Base-by-base conservation (phyloP, 2,888 invertebrate genomes). In the Seira sanloemensis region DNA sequence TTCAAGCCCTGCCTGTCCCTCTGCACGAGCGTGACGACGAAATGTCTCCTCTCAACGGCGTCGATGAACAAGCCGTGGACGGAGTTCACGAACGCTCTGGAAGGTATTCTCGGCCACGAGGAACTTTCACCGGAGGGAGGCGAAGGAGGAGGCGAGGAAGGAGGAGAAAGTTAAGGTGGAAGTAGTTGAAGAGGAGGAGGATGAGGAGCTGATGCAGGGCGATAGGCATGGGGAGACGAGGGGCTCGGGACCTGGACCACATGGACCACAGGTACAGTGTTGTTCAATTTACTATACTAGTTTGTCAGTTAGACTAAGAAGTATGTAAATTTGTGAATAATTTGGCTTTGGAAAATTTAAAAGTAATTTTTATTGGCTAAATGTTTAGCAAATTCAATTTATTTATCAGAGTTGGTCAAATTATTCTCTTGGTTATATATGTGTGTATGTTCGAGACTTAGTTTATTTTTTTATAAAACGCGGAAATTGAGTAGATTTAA, bases 1-100 rank as follows among this genome's bases (percentile, higher is more conserved):
- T 88, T 85, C 83, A 89, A 89, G 72, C 89, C 89, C 0, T 89
- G 89, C 71, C 66, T 87, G n/a, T 84, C 86, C 62, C 75, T 86
- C n/a, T 89, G 89, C 62, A 85, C 86, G 12, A 85, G 86, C 25
- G 86, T 88, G 2, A 85, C 88, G 7, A 80, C 85, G 1, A 86
- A 87, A 75, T 89, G 88, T 65, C 78, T 89, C n/a, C 81, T 79
- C 62, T 67, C 86, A 24, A 87, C 86, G 7, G 73, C 77, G 24
- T 80, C 85, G 7, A 79, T 89, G 86, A 75, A 76, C 19, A 89
- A 88, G 68, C 86, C 88, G 2, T 89, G 89, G 89, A 86, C 85
- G 24, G 89, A 89, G 65, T 89, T 86, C 73, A 86, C 87, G n/a
- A 86, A 82, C 68, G 88, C 88, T 0, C 27, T 89, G 78, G 89